Evolutionary conservation across 2,113 vertebrate genomes (phyloP), one percentile per base, ranked within the genome.

Genomic region (Chauna torquata): DNA sequence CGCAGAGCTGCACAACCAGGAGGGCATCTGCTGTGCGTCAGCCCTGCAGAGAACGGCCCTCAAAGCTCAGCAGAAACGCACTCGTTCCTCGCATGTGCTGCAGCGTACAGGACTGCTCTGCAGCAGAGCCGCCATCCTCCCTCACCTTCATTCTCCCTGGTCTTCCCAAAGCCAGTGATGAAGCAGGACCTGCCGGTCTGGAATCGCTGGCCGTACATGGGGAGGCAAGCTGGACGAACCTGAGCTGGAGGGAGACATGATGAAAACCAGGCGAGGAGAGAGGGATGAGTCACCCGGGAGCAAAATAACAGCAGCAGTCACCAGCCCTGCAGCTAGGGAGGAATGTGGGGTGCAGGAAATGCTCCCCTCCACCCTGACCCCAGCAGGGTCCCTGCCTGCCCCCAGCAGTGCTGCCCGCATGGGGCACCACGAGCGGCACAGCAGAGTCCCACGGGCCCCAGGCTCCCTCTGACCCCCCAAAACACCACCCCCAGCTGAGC

Each of bases 151-250:
- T 97, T 96, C 86, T 98, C 98, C 72, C 90, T 92, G 82, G 97
- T 98, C 89, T 98, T 98, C 81, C 99, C 99, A 74, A 99, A 99
- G 74, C 99, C 99, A 0, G 99, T 98, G 84, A 98, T 99, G 98
- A 98, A 99, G 97, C 99, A 99, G 32, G 71, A 89, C 50, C 97
- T 94, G 64, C 98, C 98, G 2, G 95, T 90, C 71, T 62, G 44
- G 93, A 99, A 98, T 8, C 45, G 97, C 97, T 99, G 98, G 52
- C 98, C 97, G 2, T 94, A 83, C 95, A 86, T 96, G 82, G 99
- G 99, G 74, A 99, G 98, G 95, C 99, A 99, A 91, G 97, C 98
- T 11, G 99, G 99, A 75, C 98, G 98, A 40, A 99, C 88, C 30
- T 97, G 94, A 75, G 97, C 99, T 99, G 97, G 3, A 96, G 94